Conservation (phyloP, 2,113 vertebrate genomes). For the Bufo gargarizans region DNA sequence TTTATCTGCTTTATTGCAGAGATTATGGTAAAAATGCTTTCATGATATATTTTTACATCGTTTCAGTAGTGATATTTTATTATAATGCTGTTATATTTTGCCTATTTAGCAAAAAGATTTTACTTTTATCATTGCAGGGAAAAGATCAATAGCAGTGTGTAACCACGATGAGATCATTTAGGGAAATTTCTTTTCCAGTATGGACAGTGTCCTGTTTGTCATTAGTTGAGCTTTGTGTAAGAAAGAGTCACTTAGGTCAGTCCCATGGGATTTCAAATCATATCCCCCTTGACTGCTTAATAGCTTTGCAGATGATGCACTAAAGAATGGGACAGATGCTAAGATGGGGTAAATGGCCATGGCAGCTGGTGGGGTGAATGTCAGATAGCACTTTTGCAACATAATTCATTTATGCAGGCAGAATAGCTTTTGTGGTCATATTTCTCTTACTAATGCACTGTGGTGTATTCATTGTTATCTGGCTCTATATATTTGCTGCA, state of each 20-base stretch:
- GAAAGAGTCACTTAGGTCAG: slow-evolving; percentile 39
- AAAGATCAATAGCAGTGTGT: slow-evolving; percentile 14
- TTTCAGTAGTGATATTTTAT: slow-evolving; percentile 2
- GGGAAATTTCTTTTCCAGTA: slow-evolving; percentile 16
- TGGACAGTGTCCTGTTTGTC: slow-evolving; percentile 31
- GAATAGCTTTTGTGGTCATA: slow-evolving; percentile 5
- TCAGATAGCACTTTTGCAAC: slow-evolving; percentile 19
- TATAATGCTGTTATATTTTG: not conserved
- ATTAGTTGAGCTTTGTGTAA: slow-evolving; percentile 38
- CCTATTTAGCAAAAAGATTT: slow-evolving; percentile 8
- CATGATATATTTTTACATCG: not conserved
- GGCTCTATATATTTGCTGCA: no score
- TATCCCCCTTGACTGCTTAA: slow-evolving; percentile 48
- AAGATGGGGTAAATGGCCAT: slow-evolving; percentile 49
- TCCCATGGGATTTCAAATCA: slow-evolving; percentile 34
- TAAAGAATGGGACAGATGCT: slow-evolving; percentile 52
- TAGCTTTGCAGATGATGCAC: slow-evolving; percentile 41
- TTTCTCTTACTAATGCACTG: not conserved
- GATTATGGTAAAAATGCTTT: not conserved
- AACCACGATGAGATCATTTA: slow-evolving; percentile 46
- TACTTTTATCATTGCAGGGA: not conserved
- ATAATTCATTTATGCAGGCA: slow-evolving; percentile 24
- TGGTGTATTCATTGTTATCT: not conserved
- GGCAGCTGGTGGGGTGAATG: slow-evolving; percentile 46
- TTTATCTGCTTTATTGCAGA: not conserved